Base-by-base conservation (phyloP, 2,888 invertebrate species). In the Agonopterix alstromeriana region DNA sequence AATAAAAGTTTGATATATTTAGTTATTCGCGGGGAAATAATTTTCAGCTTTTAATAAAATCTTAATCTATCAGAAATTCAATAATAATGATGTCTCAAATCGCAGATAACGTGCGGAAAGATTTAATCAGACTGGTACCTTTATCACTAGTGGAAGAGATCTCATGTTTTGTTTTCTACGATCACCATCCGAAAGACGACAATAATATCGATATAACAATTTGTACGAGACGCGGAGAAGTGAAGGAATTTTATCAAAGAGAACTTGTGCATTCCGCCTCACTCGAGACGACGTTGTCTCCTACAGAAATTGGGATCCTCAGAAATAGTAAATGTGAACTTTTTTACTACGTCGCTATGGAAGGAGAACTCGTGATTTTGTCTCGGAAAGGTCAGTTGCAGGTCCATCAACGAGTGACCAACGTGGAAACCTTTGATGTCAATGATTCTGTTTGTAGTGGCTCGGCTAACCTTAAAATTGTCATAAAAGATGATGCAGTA, bases 141-240 rank as follows among this genome's bases (percentile, higher is more conserved):
- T 54, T 65, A 9, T 65, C 75, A 10, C 47, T 78, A 38, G 3
- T 75, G 8, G 65, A 65, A 35, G 73, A 80, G 11, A 64, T 80
- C 5, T 45, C 57, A 36, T 77, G 82, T 64, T 87, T 76, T 53
- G 70, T 67, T 1, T 75, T 85, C 17, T 80, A 79, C 53, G 86
- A 87, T 53, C 55, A 77, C 40, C 82, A 87, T 55, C 86, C 87
- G 5, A 61, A 57, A 48, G 75, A 75, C 48, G 45, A 53, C 8
- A 75, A 62, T 46, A 51, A 50, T 9, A 61, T 82, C 49, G 87
- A 88, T 59, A 55, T 88, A 46, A 68, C 62, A 11, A 48, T 85
- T 52, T 80, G 78, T 52, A 82, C 83, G 1, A 57, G 56, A 48
- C 55, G 55, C 7, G 79, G 80, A 9, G 77, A 80, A 64, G 54